Percentiles rank a stretch among this genome's conserved stretches.
phyloP scores from a whole-genome alignment of 2,888 invertebrate genomes.

The Pherbina coryleti region DNA sequence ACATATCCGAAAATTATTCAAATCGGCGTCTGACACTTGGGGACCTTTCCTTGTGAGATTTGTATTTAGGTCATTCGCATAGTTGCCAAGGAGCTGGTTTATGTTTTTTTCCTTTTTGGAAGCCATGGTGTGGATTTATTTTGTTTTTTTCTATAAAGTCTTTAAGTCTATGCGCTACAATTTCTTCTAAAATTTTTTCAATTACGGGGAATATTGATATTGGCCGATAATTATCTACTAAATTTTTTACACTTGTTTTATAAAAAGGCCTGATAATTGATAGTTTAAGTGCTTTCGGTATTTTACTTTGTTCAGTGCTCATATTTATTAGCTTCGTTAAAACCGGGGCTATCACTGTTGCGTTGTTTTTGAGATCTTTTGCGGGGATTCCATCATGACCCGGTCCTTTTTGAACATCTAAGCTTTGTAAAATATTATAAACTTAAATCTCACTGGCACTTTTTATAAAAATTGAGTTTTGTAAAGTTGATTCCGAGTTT shows the following conservation, averaged over 20 bases:
- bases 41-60: no score
- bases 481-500: neutral
- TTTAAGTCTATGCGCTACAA: neutral
- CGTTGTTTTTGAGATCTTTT: slow-evolving; percentile 10
- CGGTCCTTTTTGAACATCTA: slow-evolving; percentile 15
- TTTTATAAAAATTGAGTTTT: slow-evolving; percentile 17
- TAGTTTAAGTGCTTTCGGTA: neutral
- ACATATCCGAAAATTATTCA: no score
- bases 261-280: neutral
- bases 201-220: neutral
- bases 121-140: slow-evolving; percentile 1
- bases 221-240: neutral
- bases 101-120: slow-evolving; percentile 33
- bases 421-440: neutral
- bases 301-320: neutral
- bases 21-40: no score
- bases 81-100: slow-evolving; percentile 16
- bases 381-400: slow-evolving; percentile 19
- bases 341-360: neutral
- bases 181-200: neutral
- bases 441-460: slow-evolving; percentile 23
- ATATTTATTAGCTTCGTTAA: neutral
- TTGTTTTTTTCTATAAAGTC: neutral
- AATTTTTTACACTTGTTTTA: neutral
- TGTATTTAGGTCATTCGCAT: neutral